These are phyloP conservation scores for Chorisops tibialis DNA, from an alignment of 2,888 invertebrate species.

Conservation along the genomic window DNA sequence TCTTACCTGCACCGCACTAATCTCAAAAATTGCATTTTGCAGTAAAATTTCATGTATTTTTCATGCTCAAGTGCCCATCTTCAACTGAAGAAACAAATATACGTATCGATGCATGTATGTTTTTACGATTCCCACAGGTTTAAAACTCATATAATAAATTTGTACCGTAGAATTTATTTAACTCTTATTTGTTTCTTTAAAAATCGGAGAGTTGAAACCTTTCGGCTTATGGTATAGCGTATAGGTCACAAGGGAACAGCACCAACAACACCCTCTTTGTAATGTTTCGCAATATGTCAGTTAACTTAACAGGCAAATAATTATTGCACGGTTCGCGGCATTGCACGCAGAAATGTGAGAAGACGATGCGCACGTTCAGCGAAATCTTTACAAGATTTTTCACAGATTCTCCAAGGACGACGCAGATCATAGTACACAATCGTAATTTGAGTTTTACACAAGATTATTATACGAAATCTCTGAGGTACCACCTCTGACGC, in stretches of 20 bases:
- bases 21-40: conserved; percentile 1
- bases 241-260: conserved; percentile 12
- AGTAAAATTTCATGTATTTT: conserved; percentile 7
- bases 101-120: conserved; percentile 1
- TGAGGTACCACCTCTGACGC: conserved; percentile 27
- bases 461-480: too few species aligned
- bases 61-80: conserved; percentile 18
- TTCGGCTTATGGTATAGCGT: neutral
- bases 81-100: conserved; percentile 20
- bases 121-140: conserved; percentile 30
- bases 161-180: conserved; percentile 7
- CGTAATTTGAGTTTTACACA: too few species aligned
- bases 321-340: conserved; percentile 3
- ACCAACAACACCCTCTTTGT: conserved; percentile 15
- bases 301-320: conserved; percentile 30
- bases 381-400: too few species aligned
- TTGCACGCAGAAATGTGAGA: neutral
- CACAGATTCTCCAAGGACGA: too few species aligned
- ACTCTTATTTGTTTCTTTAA: neutral
- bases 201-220: neutral
- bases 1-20: neutral
- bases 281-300: conserved; percentile 30
- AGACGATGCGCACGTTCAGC: neutral
- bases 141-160: conserved; percentile 11
- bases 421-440: too few species aligned